Conservation (phyloP, 2,888 invertebrate species). For the Leptogaster cylindrica region DNA sequence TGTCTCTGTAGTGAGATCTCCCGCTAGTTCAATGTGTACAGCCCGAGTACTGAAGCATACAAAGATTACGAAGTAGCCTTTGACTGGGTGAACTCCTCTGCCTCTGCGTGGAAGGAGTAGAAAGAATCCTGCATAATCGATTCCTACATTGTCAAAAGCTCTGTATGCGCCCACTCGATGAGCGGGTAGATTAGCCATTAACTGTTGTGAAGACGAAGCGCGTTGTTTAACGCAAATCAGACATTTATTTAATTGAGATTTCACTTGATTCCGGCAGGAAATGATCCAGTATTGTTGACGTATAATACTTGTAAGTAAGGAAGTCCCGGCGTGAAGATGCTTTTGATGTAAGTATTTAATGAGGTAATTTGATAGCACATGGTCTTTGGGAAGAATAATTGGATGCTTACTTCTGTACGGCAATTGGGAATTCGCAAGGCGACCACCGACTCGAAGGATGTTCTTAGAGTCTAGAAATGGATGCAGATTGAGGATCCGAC, state of each 20-base stretch:
- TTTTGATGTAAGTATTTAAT: neutral
- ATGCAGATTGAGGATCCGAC: neutral
- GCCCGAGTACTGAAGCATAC: neutral
- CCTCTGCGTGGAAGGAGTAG: neutral
- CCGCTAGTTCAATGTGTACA: neutral
- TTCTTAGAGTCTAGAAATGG: neutral
- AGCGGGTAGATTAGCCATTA: conserved; percentile 6
- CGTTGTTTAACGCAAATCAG: neutral
- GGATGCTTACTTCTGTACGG: neutral
- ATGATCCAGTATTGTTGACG: conserved; percentile 34
- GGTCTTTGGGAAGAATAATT: neutral
- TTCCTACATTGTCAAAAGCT: neutral
- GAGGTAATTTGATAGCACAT: neutral
- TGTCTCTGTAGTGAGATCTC: neutral
- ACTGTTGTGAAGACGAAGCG: neutral
- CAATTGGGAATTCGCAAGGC: neutral
- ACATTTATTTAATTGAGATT: neutral
- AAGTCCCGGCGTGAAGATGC: conserved; percentile 11
- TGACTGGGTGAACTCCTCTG: neutral
- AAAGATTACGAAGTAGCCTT: no score
- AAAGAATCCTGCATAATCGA: neutral
- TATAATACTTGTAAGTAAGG: conserved; percentile 4
- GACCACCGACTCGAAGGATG: neutral
- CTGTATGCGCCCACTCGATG: neutral
- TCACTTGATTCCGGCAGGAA: neutral